Evolutionary conservation across 2,888 invertebrate genomes (phyloP), one percentile per base, ranked within the genome.

Genomic region (Drosophila cracens): DNA sequence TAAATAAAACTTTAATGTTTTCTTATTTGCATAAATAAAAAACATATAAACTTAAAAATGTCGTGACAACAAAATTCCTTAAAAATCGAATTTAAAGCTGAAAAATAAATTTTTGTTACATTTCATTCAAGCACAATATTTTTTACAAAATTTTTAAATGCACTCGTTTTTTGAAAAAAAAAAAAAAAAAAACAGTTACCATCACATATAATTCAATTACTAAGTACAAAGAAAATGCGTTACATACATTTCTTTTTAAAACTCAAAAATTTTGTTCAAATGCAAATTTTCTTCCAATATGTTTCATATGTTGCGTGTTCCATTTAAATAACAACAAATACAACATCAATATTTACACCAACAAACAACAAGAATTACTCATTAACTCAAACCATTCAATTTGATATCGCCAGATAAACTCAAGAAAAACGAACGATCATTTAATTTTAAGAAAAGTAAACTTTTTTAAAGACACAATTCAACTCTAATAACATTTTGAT

Each of bases 111-210:
- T 90, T 90, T 83, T 83, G 86, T 91, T 87, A 82, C 68, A 81
- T 81, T 79, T 79, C 82, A 87, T 83, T 83, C 81, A 71, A 78
- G 91, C 89, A 89, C 89, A 79, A 72, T 87, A 81, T 87, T 87
- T 89, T 82, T 88, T 71, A 74, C 81, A 66, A 90, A 84, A 89
- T 71, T 79, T 89, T 90, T 79, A 73, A 49, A 74, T 66, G 90
- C 87, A 87, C 90, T 72, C 69, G 79, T 87, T 90, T 87, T 86
- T 90, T 89, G 79, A 79, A 90, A 76, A 76, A 67, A 85, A 61
- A 76, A 68, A 82, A 63, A 79, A 72, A 68, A 75, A 56, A 67
- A 74, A 83, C 78, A 69, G 66, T 73, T 68, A 68, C 74, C 70
- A 60, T 79, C 66, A 82, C 74, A 70, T 65, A 66, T 64, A 89